Base-by-base conservation (phyloP, 2,888 invertebrate species). In the Drosophila koepferae region DNA sequence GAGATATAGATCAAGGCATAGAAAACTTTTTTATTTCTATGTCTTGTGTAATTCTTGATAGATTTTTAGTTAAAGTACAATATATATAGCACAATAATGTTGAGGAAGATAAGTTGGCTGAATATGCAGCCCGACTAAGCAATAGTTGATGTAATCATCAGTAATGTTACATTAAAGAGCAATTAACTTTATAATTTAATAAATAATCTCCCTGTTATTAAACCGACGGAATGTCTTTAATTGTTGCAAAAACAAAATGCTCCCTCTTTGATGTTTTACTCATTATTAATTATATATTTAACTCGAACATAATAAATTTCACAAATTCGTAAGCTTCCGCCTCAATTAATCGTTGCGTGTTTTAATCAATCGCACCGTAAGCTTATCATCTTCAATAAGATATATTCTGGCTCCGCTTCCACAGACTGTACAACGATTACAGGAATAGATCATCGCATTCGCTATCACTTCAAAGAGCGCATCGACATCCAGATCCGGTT, bases 401-500 rank as follows among this genome's bases (percentile, higher is more conserved):
- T 98, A 96, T 62, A 99, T 98, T 31, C 97, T 95, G 2, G 97
- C 99, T 72, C 99, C 99, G 99, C 99, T 99, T 92, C 99, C 99
- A 76, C 98, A 98, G 86, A 97, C 96, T 7, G 99, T 99, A 94
- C 99, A 99, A 81, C 99, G 95, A 93, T 99, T 99, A 68, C 97
- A 97, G 0, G 99, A 98, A 93, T 98, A 98, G 69, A 99, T 95
- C 89, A 99, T 94, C 34, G 99, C 96, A 94, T 99, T 95, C 60
- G 99, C 97, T 80, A 98, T 98, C 0, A 97, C 97, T 94, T 99
- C 99, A 93, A 99, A 99, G 44, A 99, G 94, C 81, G 98, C 97
- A 82, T 98, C 97, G 0, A 99, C 96, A 63, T 95, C 95, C 91
- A 99, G 94, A 92, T 98, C 95, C 0, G 98, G 97, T 90, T 97